Evolutionary conservation across 2,888 invertebrate species (phyloP), one percentile per base, ranked within the genome.

Genomic region (Phortica okadai): DNA sequence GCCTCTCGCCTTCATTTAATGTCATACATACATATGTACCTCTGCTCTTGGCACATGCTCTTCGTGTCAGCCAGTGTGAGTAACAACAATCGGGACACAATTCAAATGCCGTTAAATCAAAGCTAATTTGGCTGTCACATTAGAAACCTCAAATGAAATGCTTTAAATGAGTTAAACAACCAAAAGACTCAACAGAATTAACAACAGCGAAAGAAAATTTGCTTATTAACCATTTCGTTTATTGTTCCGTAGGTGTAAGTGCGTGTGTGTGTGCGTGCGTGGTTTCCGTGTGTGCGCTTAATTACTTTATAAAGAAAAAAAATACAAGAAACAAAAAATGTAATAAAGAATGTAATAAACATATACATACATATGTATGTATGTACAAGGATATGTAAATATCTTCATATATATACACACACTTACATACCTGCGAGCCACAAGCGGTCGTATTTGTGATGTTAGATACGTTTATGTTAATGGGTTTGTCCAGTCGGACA

Each of bases 271-370:
- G 11, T 69, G 21, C 14, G n/a, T n/a, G 4, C 6, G 45, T 21
- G 16, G n/a, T 69, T 16, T 64, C 14, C 70, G 70, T 72, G 70
- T n/a, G 33, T 54, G 56, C 14, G 70, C 70, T 56, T 72, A 72
- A 72, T 72, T 72, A 72, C 70, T 72, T 54, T 50, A 50, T 50
- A 50, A 16, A 70, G 8, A 50, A 69, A 45, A n/a, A 69, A 44
- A 45, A 70, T 25, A 67, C 3, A 6, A 42, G 45, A 45, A 45
- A 69, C 6, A 21, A 62, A 16, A 44, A 67, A 21, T 25, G 45
- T 45, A 45, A 21, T 45, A 6, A 69, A 8, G 45, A 45, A 45
- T 10, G 16, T 11, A 69, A 69, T 6, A 50, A 69, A 14, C 50
- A 50, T 50, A 62, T 11, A 56, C 56, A 16, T 16, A 56, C 5